These are phyloP conservation scores for Rhincodon typus DNA, from an alignment of 2,797 vertebrate genomes.

Conservation along the genomic window DNA sequence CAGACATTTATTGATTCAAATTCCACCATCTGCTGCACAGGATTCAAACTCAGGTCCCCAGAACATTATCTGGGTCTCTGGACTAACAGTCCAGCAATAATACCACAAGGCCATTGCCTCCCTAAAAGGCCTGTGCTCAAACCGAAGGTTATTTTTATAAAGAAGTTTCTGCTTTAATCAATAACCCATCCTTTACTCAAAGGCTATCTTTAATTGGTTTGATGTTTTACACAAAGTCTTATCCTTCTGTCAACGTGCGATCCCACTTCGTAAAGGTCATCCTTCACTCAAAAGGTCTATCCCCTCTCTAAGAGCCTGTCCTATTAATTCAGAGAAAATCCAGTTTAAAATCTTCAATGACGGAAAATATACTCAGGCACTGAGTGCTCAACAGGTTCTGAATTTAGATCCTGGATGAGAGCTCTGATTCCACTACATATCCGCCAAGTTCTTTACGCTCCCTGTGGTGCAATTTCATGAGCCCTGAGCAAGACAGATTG, in stretches of 20 bases:
- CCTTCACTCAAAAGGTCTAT: background rate
- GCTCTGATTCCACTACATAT: background rate
- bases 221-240: background rate
- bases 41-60: too few species aligned
- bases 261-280: too few species aligned
- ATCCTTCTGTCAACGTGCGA: background rate
- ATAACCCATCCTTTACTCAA: background rate
- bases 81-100: too few species aligned
- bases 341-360: background rate
- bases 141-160: background rate
- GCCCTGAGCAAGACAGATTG: slow-evolving; percentile 26
- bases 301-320: background rate
- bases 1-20: too few species aligned
- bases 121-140: background rate
- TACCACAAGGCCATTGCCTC: too few species aligned
- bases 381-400: slow-evolving; percentile 20
- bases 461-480: slow-evolving; percentile 24
- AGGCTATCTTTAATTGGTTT: background rate
- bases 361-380: background rate
- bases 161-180: too few species aligned
- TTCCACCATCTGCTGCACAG: too few species aligned
- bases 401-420: background rate
- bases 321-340: background rate
- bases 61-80: too few species aligned
- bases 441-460: background rate